Percentiles rank a stretch among this genome's conserved stretches.
Conservation (phyloP, 2,113 vertebrate species). For the Onychorhynchus coronatus region DNA sequence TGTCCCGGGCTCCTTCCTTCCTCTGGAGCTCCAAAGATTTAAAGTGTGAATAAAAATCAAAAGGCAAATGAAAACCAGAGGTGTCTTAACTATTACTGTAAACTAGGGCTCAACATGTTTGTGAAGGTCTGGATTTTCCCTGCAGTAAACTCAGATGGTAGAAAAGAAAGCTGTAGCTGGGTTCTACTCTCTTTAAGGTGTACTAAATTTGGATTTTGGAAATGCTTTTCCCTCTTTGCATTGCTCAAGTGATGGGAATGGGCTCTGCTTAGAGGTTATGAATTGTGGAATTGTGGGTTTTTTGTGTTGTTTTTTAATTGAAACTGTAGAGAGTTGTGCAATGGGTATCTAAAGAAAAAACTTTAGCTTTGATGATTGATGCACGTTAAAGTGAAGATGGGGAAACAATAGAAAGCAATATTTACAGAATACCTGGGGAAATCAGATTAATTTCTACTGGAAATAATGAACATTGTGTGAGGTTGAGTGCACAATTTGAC, state of each 20-base stretch:
- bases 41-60: neutral
- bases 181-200: neutral
- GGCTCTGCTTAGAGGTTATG: neutral
- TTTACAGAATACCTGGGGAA: neutral
- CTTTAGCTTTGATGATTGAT: neutral
- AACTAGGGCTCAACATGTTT: neutral
- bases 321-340: neutral
- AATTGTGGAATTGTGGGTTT: too few species aligned
- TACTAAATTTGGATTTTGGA: neutral
- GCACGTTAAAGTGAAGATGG: neutral
- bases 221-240: neutral
- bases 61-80: neutral
- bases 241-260: neutral
- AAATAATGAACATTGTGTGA: neutral
- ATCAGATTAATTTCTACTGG: neutral
- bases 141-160: accelerated
- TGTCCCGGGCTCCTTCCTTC: neutral
- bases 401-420: neutral
- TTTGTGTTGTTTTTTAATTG: neutral
- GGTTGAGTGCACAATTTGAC: neutral
- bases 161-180: neutral
- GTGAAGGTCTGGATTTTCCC: neutral
- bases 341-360: neutral
- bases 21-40: neutral
- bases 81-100: neutral